Evolutionary conservation across 2,888 invertebrate genomes (phyloP), one percentile per base, ranked within the genome.

Genomic region (Andrena bicolor): DNA sequence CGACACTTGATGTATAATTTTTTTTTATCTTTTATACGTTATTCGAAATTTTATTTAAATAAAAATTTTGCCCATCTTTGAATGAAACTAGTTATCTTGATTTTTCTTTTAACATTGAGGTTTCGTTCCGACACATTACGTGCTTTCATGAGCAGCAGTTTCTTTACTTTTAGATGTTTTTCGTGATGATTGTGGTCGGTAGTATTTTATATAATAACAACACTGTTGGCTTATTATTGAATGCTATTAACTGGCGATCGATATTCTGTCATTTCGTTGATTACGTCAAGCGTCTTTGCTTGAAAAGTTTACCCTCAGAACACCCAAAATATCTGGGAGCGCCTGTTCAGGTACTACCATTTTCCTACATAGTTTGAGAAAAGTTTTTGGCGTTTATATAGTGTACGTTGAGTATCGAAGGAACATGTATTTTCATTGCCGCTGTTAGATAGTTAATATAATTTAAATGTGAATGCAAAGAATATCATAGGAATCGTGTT

Each of bases 81-180:
- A 32, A 32, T 20, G 51, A 58, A 66, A 64, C 23, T 76, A 74
- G 63, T 63, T 13, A 16, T 16, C 0, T 41, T 60, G 23, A 58
- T 61, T 70, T 70, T 30, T 35, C 48, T 56, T 60, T 56, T 65
- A 30, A 30, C 10, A 26, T 51, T 73, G 16, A 66, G 53, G 65
- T 65, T 76, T 65, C 53, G 23, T 79, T 76, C 61, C 70, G 74
- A 83, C 63, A 70, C 56, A 48, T 60, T 76, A 70, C 77, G 80
- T 84, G 76, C 84, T 84, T 75, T 83, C 85, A 84, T 71, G 86
- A 87, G 85, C 83, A 83, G 69, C 75, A 82, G 79, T 88, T 90
- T 90, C 41, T 41, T 90, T 88, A 85, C 86, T 93, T 93, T 90
- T 93, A 93, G 92, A 93, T 93, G 88, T 87, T 92, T 91, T 92